Evolutionary conservation across 2,113 vertebrate genomes (phyloP).

Genomic region (Pica pica): DNA sequence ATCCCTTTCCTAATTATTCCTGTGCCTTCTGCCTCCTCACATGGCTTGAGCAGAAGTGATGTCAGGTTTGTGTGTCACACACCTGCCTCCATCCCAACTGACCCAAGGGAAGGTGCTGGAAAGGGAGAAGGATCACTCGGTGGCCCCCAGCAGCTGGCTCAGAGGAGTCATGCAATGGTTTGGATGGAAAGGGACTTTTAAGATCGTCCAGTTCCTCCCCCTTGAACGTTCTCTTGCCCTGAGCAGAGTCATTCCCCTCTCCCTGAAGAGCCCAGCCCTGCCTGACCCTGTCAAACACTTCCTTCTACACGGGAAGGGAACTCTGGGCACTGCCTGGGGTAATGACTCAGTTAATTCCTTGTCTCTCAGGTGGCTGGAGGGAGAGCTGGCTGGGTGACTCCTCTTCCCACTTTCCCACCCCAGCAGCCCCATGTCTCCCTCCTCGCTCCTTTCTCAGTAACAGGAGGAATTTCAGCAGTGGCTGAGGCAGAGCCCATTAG

Average conservation of each 20-base stretch:
- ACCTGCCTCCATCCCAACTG: fast-evolving
- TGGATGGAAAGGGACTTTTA: not conserved
- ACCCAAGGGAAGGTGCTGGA: not conserved
- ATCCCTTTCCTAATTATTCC: not conserved
- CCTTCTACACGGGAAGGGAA: fast-evolving
- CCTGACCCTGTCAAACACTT: not conserved
- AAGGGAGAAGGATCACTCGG: not conserved
- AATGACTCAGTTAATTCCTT: not conserved
- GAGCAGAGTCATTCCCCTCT: not conserved
- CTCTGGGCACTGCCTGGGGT: not conserved
- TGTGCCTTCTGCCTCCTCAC: not conserved
- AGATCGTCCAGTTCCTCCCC: fast-evolving
- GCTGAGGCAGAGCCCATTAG: not conserved
- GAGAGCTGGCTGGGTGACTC: not conserved
- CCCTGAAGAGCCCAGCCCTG: not conserved
- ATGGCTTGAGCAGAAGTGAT: fast-evolving
- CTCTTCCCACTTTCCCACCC: not conserved
- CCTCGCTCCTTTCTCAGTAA: not conserved
- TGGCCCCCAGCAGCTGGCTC: not conserved
- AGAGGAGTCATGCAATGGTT: not conserved
- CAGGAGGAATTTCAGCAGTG: not conserved
- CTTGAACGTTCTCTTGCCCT: not conserved
- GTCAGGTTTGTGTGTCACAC: not conserved
- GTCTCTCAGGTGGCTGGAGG: not conserved
- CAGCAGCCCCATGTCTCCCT: not conserved